Evolutionary conservation across 2,113 vertebrate species (phyloP).

Genomic region (Neodon shergylaensis): DNA sequence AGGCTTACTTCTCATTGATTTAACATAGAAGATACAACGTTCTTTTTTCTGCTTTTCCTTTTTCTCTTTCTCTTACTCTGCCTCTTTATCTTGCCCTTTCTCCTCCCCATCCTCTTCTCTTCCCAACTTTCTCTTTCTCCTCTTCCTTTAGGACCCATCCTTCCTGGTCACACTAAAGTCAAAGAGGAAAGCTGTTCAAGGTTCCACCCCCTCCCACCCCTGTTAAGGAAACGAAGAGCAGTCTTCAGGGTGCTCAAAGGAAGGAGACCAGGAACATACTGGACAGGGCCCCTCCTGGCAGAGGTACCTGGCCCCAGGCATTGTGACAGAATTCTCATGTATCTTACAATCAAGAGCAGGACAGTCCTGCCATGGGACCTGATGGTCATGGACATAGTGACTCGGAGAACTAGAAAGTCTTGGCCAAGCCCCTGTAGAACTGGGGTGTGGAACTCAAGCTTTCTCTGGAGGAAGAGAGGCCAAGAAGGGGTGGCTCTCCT

Average conservation of each 20-base stretch:
- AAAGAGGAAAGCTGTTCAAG: neutral
- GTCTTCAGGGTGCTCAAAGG: accelerated
- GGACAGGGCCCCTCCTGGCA: accelerated
- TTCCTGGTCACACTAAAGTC: neutral
- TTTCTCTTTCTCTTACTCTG: neutral
- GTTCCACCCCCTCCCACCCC: neutral
- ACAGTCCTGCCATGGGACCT: accelerated
- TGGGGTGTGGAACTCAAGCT: neutral
- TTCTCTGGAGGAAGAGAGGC: neutral
- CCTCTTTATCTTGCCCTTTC: neutral
- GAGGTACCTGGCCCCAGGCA: neutral
- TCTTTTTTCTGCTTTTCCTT: neutral
- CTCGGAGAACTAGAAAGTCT: neutral
- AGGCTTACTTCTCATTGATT: neutral
- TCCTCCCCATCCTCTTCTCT: too few relatives aligned
- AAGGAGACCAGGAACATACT: neutral
- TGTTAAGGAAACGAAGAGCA: accelerated
- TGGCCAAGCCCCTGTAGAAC: neutral
- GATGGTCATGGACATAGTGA: neutral
- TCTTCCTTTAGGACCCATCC: neutral
- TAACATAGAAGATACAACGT: accelerated
- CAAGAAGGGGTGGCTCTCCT: accelerated
- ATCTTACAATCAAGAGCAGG: accelerated
- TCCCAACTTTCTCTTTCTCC: neutral
- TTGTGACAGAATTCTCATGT: accelerated